These are phyloP conservation scores for Pantherophis guttatus DNA, from an alignment of 2,113 vertebrate species.

Conservation along the genomic window DNA sequence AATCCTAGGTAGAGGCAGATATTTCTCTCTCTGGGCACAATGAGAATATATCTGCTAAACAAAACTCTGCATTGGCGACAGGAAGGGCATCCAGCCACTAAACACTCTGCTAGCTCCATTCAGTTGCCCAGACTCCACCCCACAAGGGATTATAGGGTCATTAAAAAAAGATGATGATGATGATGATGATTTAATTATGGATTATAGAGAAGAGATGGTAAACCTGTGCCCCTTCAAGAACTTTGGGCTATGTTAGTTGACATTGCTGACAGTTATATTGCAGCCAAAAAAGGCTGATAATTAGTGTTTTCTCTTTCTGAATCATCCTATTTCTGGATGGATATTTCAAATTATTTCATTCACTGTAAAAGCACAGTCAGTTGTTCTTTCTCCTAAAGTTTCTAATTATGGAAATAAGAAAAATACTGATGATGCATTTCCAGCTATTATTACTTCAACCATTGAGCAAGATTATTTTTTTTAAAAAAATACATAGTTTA, in stretches of 20 bases:
- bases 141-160: too few relatives aligned
- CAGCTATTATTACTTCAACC: conserved; percentile 2
- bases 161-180: too few relatives aligned
- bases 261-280: neutral
- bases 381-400: neutral
- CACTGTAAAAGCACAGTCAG: neutral
- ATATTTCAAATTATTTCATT: neutral
- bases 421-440: neutral
- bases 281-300: neutral
- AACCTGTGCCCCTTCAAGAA: neutral
- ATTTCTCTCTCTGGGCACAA: too few relatives aligned
- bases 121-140: too few relatives aligned
- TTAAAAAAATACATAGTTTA: neutral
- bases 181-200: neutral
- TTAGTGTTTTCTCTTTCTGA: neutral
- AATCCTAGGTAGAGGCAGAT: too few relatives aligned
- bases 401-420: conserved; percentile 15
- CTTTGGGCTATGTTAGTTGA: neutral
- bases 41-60: too few relatives aligned
- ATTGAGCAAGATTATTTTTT: neutral
- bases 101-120: too few relatives aligned
- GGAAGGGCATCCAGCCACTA: too few relatives aligned
- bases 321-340: neutral
- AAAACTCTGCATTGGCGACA: too few relatives aligned
- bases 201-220: neutral